Conservation (phyloP, 2,888 invertebrate species). For the Tanypteryx hageni region DNA sequence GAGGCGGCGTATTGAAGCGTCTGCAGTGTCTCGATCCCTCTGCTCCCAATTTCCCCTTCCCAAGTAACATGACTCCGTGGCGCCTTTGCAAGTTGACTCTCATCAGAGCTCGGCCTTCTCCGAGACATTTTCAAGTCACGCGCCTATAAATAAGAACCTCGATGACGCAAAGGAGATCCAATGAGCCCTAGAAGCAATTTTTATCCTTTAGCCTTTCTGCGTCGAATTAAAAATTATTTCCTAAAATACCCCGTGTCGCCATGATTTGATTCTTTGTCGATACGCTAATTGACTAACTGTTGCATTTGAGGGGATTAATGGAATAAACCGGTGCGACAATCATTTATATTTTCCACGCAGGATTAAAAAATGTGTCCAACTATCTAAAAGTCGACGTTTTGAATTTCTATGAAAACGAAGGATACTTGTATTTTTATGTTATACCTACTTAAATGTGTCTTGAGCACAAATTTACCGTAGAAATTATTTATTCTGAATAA, state of each 20-base stretch:
- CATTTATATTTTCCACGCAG: too few species aligned
- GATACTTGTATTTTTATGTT: too few species aligned
- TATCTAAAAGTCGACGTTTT: too few species aligned
- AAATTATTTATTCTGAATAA: too few species aligned
- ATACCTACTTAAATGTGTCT: too few species aligned
- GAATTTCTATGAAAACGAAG: too few species aligned
- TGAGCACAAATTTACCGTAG: too few species aligned
- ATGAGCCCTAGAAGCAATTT: too few species aligned
- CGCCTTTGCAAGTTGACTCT: not conserved
- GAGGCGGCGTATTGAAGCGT: not conserved
- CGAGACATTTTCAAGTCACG: not conserved
- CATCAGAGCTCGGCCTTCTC: not conserved
- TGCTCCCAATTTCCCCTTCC: not conserved
- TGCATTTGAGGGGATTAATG: not conserved
- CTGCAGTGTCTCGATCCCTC: not conserved
- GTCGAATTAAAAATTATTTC: not conserved
- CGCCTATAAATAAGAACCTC: not conserved
- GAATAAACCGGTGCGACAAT: too few species aligned
- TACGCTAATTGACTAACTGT: not conserved
- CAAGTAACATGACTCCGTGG: constrained; percentile 13
- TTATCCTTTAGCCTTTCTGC: not conserved
- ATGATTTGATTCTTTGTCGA: not conserved
- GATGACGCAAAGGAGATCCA: not conserved
- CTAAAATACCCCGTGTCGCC: not conserved
- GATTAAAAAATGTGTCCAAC: too few species aligned